Evolutionary conservation across 2,797 vertebrate species (phyloP), one percentile per base, ranked within the genome.

Genomic region (Sebastes oblongus): DNA sequence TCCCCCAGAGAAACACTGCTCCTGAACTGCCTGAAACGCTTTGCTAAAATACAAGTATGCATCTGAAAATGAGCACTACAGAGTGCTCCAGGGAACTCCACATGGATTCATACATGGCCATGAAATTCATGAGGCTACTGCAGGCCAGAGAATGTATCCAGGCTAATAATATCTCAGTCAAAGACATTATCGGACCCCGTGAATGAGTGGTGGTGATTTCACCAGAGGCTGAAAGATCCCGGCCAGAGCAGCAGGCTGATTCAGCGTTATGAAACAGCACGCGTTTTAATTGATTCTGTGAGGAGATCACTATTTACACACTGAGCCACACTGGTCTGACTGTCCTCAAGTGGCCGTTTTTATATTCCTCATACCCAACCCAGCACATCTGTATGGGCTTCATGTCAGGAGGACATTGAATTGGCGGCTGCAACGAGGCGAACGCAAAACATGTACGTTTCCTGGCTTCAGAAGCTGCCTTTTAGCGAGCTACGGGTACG

Each of bases 381-480:
- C n/a, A 9, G 20, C 20, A 22, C 55, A 46, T 50, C 12, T 32
- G 54, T 25, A 29, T 12, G n/a, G 13, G 10, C 30, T 46, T 74
- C 70, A 3, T 34, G 18, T 18, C 12, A 13, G 2, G 11, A 13
- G 2, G 9, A 12, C 27, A 70, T 22, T 66, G 55, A 62, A 60
- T 60, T 30, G 0, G 2, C 29, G 0, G 36, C 34, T 58, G 58
- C 30, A 80, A 18, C 14, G 20, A n/a, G 50, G 58, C 52, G 68
- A 66, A 81, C 12, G 55, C 30, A 52, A 66, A 36, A 69, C 22
- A 13, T 16, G 50, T 1, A 56, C 1, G 6, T n/a, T 20, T 55
- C 22, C n/a, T 42, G 55, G n/a, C 58, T 30, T 61, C 24, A 39
- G 32, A 78, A 75, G 79, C 77, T 84, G 81, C 68, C 25, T 14